Percentiles rank a stretch among this genome's conserved stretches.
phyloP scores from a whole-genome alignment of 2,797 vertebrate species.

The Pangasius larnaudii region DNA sequence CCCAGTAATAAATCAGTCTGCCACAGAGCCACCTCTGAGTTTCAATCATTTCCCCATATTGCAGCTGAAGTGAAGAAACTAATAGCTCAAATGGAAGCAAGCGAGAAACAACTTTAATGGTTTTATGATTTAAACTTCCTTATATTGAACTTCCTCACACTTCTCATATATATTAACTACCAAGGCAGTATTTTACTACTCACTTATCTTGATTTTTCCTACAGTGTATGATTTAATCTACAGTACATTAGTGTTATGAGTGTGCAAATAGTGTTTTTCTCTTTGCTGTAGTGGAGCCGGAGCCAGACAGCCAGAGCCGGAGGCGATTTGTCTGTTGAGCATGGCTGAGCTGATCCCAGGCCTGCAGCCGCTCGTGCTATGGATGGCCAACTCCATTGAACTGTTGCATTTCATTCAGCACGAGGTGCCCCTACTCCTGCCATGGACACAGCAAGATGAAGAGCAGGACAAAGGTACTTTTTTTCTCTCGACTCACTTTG shows the following conservation, averaged over 20 bases:
- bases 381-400: conserved; percentile 84
- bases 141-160: background rate
- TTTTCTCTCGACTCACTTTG: background rate
- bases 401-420: conserved; percentile 81
- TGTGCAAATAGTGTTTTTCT: background rate
- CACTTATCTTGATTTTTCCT: background rate
- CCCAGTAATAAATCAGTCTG: conserved; percentile 1
- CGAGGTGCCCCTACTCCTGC: conserved; percentile 77
- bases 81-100: background rate
- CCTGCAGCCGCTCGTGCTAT: conserved; percentile 75
- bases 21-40: background rate
- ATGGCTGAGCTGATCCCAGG: conserved; percentile 72
- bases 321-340: conserved; percentile 55
- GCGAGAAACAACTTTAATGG: background rate
- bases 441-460: conserved; percentile 64
- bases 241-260: background rate
- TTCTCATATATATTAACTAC: background rate
- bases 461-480: conserved; percentile 62
- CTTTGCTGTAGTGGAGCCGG: conserved; percentile 52
- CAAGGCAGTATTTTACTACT: background rate
- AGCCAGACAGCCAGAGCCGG: conserved; percentile 48
- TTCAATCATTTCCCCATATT: background rate
- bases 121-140: conserved; percentile 28
- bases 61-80: conserved; percentile 2
- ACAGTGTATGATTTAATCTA: background rate